phyloP scores from a whole-genome alignment of 1,140 invertebrate genomes.

The Heliconius nattereri region DNA sequence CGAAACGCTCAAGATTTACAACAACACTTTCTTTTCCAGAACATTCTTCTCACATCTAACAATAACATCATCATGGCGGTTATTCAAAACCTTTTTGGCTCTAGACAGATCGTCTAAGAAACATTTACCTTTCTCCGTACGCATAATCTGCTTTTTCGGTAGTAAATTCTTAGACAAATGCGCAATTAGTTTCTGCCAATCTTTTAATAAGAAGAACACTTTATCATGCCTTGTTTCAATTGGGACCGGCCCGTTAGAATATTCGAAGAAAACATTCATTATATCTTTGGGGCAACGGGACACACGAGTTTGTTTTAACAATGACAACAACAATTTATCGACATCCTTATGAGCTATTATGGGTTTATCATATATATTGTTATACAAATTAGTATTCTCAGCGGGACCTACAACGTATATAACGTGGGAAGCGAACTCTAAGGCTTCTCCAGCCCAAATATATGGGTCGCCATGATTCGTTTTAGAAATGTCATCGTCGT shows the following conservation, averaged over 20 bases:
- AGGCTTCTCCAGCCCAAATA: conserved; percentile 65
- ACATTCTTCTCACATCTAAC: conserved; percentile 57
- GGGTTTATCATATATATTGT: conserved; percentile 71
- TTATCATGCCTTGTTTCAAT: conserved; percentile 60
- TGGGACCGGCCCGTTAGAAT: conserved; percentile 62
- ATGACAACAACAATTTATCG: conserved; percentile 53
- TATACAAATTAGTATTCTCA: conserved; percentile 58
- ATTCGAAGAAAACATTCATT: conserved; percentile 67
- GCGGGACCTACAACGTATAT: conserved; percentile 67
- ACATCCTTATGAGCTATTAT: conserved; percentile 63
- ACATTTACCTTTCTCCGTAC: conserved; percentile 63
- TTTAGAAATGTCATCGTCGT: conserved; percentile 63
- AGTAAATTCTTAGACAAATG: conserved; percentile 67
- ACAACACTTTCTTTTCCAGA: conserved; percentile 62
- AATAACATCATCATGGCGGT: conserved; percentile 53
- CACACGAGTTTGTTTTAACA: conserved; percentile 47
- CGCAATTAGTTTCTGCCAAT: conserved; percentile 70
- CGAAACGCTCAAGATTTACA: conserved; percentile 44
- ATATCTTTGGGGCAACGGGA: conserved; percentile 54
- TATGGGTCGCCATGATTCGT: conserved; percentile 66
- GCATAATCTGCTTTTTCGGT: conserved; percentile 64
- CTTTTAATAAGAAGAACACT: conserved; percentile 60
- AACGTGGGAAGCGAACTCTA: conserved; percentile 57
- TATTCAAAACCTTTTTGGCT: conserved; percentile 65
- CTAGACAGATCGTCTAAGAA: conserved; percentile 66